Evolutionary conservation across 2,113 vertebrate genomes (phyloP).

Genomic region (Melanotaenia duboulayi): DNA sequence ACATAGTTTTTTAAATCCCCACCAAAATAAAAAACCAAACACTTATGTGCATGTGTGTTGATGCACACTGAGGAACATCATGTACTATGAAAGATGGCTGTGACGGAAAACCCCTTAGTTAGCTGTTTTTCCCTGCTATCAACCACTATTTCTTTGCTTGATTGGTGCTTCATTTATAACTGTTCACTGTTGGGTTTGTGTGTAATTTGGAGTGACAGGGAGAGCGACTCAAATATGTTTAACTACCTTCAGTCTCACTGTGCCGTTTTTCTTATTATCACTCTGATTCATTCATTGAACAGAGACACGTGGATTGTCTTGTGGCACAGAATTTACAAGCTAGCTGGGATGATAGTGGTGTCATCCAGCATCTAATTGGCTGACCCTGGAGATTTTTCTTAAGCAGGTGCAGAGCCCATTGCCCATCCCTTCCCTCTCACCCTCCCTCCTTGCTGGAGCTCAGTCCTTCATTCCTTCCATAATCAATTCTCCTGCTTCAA

Average conservation of each 20-base stretch:
- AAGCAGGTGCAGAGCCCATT: conserved; percentile 52
- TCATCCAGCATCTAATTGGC: conserved; percentile 72
- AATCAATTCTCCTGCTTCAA: conserved; percentile 67
- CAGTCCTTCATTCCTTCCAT: conserved; percentile 55
- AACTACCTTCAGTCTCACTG: background rate
- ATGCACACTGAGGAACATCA: too few species aligned
- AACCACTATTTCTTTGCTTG: conserved; percentile 4
- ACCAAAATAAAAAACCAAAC: too few species aligned
- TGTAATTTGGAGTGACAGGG: background rate
- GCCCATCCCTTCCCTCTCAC: conserved; percentile 37
- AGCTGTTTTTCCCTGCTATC: background rate
- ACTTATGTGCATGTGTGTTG: too few species aligned
- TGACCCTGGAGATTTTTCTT: conserved; percentile 68
- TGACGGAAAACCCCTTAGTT: conserved; percentile 6
- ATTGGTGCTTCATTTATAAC: background rate
- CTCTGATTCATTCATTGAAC: conserved; percentile 46
- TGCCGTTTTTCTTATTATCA: conserved; percentile 2
- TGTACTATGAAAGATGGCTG: background rate
- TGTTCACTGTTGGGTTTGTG: background rate
- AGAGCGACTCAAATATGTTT: conserved; percentile 11
- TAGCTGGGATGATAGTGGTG: conserved; percentile 54
- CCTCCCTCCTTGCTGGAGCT: conserved; percentile 20
- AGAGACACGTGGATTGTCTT: conserved; percentile 58
- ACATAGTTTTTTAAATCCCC: too few species aligned
- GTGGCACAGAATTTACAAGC: conserved; percentile 67